Percentiles rank a stretch among this genome's conserved stretches.
Conservation (phyloP, 2,797 vertebrate genomes). For the Capromys pilorides region DNA sequence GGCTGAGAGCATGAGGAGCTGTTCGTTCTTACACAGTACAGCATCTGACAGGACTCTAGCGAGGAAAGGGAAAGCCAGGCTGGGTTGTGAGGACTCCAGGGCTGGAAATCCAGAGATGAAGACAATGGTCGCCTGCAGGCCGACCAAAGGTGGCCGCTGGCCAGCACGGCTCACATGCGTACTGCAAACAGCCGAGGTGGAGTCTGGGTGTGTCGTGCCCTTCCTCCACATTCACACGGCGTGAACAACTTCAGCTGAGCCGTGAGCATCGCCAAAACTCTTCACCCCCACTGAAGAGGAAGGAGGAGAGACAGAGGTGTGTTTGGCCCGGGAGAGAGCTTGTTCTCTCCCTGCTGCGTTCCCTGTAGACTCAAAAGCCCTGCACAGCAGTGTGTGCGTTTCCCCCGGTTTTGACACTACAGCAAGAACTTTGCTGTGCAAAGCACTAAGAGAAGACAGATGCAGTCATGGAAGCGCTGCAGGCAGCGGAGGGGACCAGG, state of each 20-base stretch:
- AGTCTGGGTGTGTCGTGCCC: background rate
- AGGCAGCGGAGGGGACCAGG: too few relatives aligned
- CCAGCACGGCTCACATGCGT: background rate
- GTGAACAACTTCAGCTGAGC: background rate
- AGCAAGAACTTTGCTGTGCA: background rate
- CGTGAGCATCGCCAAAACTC: background rate
- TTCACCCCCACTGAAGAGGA: background rate
- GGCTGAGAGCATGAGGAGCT: background rate
- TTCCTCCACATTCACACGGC: rapidly evolving
- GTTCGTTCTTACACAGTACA: rapidly evolving
- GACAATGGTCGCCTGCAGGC: background rate
- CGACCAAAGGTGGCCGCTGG: background rate
- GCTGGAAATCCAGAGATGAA: background rate
- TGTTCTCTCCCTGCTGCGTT: background rate
- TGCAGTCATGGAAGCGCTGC: background rate
- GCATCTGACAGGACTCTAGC: background rate
- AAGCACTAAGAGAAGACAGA: background rate
- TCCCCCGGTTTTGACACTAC: background rate
- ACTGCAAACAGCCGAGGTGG: background rate
- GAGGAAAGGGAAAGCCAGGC: background rate
- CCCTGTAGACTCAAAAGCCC: background rate
- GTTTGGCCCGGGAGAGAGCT: background rate
- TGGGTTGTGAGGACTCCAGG: background rate
- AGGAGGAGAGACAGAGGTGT: background rate
- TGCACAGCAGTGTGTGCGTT: background rate